phyloP scores from a whole-genome alignment of 2,113 vertebrate genomes.

The Cheilinus undulatus region DNA sequence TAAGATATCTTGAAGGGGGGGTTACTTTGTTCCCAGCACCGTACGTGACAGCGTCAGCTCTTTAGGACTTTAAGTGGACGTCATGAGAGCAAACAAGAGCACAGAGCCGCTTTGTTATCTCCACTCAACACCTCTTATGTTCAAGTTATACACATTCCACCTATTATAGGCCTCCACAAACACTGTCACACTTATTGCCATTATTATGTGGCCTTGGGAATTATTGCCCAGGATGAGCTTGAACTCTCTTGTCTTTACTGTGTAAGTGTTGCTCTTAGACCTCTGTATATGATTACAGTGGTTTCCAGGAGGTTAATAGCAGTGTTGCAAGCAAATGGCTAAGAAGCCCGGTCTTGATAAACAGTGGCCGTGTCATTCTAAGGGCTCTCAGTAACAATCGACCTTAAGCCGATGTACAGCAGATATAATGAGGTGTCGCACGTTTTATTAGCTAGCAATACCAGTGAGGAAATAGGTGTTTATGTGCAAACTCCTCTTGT shows the following conservation, averaged over 20 bases:
- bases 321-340: not conserved
- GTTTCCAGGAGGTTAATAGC: slow-evolving; percentile 41
- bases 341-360: slow-evolving; percentile 15
- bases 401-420: slow-evolving; percentile 10
- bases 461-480: slow-evolving; percentile 9
- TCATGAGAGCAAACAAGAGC: slow-evolving; percentile 7
- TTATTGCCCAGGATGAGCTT: slow-evolving; percentile 9
- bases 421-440: slow-evolving; percentile 10
- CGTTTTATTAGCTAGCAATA: slow-evolving; percentile 22
- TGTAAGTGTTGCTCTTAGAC: slow-evolving; percentile 4
- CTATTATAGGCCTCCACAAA: not conserved
- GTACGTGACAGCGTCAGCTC: not conserved
- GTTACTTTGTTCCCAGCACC: too few relatives aligned
- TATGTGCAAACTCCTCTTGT: slow-evolving; percentile 6
- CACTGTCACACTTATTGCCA: slow-evolving; percentile 1
- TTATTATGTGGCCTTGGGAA: slow-evolving; percentile 13
- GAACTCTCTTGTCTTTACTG: slow-evolving; percentile 8
- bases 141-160: slow-evolving; percentile 19
- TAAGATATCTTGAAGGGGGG: too few relatives aligned
- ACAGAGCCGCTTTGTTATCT: slow-evolving; percentile 13
- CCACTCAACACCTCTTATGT: slow-evolving; percentile 7
- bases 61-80: slow-evolving; percentile 1
- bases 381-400: not conserved
- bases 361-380: not conserved
- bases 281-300: slow-evolving; percentile 18